Percentiles rank a stretch among this genome's conserved stretches.
These are phyloP conservation scores for Phaonia tiefii DNA, from an alignment of 2,888 invertebrate species.

Conservation along the genomic window DNA sequence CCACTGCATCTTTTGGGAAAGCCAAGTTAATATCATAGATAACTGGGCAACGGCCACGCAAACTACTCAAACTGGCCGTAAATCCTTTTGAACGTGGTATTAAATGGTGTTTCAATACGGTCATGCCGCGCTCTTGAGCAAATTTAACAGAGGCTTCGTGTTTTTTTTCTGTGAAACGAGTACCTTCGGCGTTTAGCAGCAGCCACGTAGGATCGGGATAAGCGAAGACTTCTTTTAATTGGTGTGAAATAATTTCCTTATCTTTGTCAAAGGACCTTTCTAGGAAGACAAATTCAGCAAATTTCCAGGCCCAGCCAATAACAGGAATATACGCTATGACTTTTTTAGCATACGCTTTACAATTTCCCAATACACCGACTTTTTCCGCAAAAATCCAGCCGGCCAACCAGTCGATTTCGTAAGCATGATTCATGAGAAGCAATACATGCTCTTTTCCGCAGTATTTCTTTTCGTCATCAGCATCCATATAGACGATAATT, in stretches of 20 bases:
- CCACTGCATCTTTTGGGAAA: constrained; percentile 85
- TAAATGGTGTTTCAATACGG: constrained; percentile 92
- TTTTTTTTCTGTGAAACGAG: constrained; percentile 93
- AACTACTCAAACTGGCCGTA: constrained; percentile 89
- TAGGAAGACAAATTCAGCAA: constrained; percentile 96
- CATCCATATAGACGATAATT: constrained; percentile 88
- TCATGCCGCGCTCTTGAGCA: constrained; percentile 91
- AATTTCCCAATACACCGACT: constrained; percentile 91
- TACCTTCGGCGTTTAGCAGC: constrained; percentile 95
- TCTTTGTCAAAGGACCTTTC: constrained; percentile 96
- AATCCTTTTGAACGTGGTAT: constrained; percentile 98
- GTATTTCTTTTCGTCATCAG: constrained; percentile 88
- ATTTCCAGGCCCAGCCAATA: constrained; percentile 98
- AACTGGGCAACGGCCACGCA: constrained; percentile 90
- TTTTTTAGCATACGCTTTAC: constrained; percentile 97
- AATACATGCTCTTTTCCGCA: constrained; percentile 94
- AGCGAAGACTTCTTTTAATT: constrained; percentile 90
- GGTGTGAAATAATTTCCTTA: constrained; percentile 88
- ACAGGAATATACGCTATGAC: constrained; percentile 94
- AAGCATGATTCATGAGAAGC: constrained; percentile 96
- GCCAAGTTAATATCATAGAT: constrained; percentile 92
- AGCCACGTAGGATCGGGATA: constrained; percentile 96
- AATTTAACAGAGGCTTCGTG: constrained; percentile 93
- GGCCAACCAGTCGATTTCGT: constrained; percentile 97
- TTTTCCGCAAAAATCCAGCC: constrained; percentile 95